Percentiles rank a stretch among this genome's conserved stretches.
phyloP scores from a whole-genome alignment of 2,888 invertebrate genomes.

The Epinotia brunnichana region DNA sequence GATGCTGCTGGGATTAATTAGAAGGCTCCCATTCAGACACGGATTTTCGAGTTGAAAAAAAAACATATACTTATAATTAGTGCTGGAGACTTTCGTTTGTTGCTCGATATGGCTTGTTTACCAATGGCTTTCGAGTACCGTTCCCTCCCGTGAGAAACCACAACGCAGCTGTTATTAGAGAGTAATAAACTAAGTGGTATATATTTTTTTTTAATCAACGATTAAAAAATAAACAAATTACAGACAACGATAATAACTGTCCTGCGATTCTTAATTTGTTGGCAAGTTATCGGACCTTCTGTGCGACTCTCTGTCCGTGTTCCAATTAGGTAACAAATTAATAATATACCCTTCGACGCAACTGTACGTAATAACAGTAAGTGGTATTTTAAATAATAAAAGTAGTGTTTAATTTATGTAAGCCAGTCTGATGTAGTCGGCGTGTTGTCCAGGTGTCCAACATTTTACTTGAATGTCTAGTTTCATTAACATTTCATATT shows the following conservation, averaged over 20 bases:
- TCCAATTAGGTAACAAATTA: constrained; percentile 3
- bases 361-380: constrained; percentile 13
- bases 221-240: constrained; percentile 28
- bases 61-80: constrained; percentile 61
- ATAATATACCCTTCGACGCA: constrained; percentile 14
- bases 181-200: constrained; percentile 43
- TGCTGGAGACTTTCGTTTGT: constrained; percentile 48
- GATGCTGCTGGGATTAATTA: constrained; percentile 67
- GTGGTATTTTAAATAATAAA: constrained; percentile 4
- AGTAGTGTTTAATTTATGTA: not conserved
- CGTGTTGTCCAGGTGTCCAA: not conserved
- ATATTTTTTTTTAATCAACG: constrained; percentile 16
- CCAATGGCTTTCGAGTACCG: constrained; percentile 46
- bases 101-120: constrained; percentile 49
- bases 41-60: constrained; percentile 48
- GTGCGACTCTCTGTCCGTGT: not conserved
- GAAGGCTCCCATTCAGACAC: constrained; percentile 63
- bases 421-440: not conserved
- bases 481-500: not conserved
- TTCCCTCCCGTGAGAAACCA: constrained; percentile 45
- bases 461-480: not conserved
- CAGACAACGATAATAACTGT: not conserved
- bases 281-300: constrained; percentile 10
- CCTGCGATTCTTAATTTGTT: constrained; percentile 14
- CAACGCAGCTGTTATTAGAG: constrained; percentile 41